A percentile compares a stretch with the other conserved stretches of the same genome.
Conservation (phyloP, 2,113 vertebrate genomes). For the Irena cyanogastra region DNA sequence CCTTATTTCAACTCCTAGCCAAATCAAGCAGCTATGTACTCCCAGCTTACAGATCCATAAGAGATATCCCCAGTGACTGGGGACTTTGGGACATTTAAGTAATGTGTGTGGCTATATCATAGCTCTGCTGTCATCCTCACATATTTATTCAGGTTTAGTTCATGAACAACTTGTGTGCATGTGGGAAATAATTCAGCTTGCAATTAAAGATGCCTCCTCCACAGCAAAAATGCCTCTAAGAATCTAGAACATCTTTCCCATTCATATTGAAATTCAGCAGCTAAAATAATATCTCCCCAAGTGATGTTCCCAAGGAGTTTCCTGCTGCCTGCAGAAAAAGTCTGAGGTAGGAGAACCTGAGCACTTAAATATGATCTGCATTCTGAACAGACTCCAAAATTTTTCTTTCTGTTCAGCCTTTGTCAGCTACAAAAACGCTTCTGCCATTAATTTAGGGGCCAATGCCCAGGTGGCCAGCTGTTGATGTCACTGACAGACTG, state of each 20-base stretch:
- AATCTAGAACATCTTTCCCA: not conserved
- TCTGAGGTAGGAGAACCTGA: not conserved
- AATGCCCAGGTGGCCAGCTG: not conserved
- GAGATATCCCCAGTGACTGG: not conserved
- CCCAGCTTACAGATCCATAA: not conserved
- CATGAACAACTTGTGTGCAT: not conserved
- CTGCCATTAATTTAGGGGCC: not conserved
- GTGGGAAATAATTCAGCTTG: not conserved
- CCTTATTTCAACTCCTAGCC: not conserved
- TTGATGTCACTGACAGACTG: not conserved
- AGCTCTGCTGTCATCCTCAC: not conserved
- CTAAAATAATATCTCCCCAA: not conserved
- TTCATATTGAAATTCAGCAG: not conserved
- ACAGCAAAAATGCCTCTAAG: not conserved
- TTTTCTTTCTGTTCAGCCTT: not conserved
- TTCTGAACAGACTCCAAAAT: not conserved
- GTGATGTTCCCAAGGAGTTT: not conserved
- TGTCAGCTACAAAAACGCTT: not conserved
- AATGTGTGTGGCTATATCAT: not conserved
- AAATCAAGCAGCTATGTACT: not conserved
- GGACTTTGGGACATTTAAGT: not conserved
- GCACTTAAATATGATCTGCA: not conserved
- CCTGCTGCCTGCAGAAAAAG: not conserved
- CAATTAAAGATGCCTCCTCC: not conserved
- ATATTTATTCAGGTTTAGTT: not conserved